phyloP scores from a whole-genome alignment of 1,140 invertebrate species.

The Coenobita brevimanus region DNA sequence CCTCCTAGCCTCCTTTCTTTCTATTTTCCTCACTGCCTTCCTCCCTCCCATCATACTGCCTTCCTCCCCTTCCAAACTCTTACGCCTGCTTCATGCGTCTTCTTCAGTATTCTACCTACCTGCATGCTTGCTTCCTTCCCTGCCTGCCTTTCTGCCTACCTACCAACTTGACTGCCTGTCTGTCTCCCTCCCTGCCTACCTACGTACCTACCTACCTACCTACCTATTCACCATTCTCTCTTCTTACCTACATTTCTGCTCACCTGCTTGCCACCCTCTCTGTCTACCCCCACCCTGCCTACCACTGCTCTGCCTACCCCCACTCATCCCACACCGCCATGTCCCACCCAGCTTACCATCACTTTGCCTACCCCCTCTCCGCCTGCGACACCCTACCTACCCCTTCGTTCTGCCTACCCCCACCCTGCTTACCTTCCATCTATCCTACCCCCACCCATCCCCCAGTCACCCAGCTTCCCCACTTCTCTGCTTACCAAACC shows the following conservation, averaged over 20 bases:
- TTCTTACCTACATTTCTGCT: constrained; percentile 1
- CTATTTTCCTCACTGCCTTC: neutral
- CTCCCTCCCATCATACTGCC: constrained; percentile 6
- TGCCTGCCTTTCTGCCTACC: neutral
- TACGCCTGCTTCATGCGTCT: neutral
- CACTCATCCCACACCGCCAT: neutral
- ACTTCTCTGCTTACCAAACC: neutral
- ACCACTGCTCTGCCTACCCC: neutral
- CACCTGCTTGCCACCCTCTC: constrained; percentile 10
- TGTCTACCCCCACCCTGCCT: constrained; percentile 26
- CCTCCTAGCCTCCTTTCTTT: neutral
- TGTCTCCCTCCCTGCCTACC: neutral
- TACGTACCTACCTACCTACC: neutral
- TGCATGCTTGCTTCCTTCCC: neutral
- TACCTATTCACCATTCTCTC: neutral
- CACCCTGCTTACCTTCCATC: neutral
- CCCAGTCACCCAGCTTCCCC: too few relatives aligned
- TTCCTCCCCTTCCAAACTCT: neutral
- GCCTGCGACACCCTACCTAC: too few relatives aligned
- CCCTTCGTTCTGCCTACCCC: neutral
- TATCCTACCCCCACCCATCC: neutral
- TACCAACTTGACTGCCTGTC: neutral
- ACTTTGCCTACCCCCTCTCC: neutral
- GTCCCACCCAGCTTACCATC: neutral
- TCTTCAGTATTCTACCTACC: neutral